These are phyloP conservation scores for Nicator chloris DNA, from an alignment of 2,113 vertebrate species.

Conservation along the genomic window DNA sequence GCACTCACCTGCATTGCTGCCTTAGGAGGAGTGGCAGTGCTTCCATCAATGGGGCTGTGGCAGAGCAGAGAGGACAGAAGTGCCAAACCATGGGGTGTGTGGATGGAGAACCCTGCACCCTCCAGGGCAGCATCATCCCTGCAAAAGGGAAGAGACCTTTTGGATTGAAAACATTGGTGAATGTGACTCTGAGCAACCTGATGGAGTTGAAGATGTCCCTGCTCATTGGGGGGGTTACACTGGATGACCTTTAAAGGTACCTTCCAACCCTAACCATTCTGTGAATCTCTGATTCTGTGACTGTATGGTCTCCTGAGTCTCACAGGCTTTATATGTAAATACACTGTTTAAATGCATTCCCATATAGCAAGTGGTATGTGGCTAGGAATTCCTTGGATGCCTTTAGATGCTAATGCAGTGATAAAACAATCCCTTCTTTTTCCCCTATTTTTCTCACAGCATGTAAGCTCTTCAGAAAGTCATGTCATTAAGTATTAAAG, in stretches of 20 bases:
- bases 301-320: background rate
- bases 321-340: background rate
- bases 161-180: background rate
- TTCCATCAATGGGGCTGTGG: background rate
- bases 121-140: background rate
- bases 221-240: accelerated
- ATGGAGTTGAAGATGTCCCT: background rate
- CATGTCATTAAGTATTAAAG: background rate
- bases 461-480: background rate
- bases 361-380: background rate
- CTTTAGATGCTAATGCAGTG: background rate
- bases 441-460: background rate
- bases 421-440: background rate
- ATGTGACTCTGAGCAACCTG: background rate
- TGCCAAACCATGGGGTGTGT: accelerated
- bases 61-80: background rate
- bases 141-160: background rate
- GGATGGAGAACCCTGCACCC: background rate
- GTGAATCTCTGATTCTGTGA: background rate
- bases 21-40: background rate
- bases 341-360: background rate
- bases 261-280: background rate
- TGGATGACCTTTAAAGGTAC: background rate
- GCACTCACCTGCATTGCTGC: background rate
- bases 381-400: background rate